A percentile compares a stretch with the other conserved stretches of the same genome.
phyloP scores from a whole-genome alignment of 2,797 vertebrate genomes.

The Lithobates pipiens region DNA sequence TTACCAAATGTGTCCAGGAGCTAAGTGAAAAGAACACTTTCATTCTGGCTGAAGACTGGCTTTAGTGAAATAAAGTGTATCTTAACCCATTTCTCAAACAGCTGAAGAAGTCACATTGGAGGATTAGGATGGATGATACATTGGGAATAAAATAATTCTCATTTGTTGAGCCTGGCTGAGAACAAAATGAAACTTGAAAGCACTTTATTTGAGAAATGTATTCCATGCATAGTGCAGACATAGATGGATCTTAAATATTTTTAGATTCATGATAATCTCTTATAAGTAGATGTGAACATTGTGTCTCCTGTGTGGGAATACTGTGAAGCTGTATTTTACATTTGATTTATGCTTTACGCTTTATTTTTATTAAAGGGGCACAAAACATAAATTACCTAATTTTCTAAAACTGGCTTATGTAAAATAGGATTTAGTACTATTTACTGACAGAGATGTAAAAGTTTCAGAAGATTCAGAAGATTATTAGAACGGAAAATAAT shows the following conservation, averaged over 20 bases:
- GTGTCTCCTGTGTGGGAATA: constrained; percentile 4
- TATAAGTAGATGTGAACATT: constrained; percentile 9
- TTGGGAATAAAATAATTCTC: constrained; percentile 62
- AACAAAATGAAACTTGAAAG: constrained; percentile 38
- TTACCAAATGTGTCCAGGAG: constrained; percentile 90
- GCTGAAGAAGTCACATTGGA: constrained; percentile 74
- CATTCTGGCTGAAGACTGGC: constrained; percentile 62
- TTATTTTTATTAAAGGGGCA: constrained; percentile 7
- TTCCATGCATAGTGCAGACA: constrained; percentile 25
- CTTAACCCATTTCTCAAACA: constrained; percentile 73
- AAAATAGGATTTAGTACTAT: neutral
- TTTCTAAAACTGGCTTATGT: neutral
- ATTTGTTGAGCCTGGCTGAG: constrained; percentile 46
- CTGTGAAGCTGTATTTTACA: neutral
- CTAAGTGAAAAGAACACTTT: constrained; percentile 74
- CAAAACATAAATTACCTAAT: neutral
- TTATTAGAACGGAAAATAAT: neutral
- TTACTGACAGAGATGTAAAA: neutral
- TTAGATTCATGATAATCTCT: constrained; percentile 27
- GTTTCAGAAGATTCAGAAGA: neutral
- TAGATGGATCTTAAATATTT: constrained; percentile 38
- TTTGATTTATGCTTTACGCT: constrained; percentile 5
- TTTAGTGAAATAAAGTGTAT: constrained; percentile 81
- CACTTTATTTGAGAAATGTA: constrained; percentile 31
- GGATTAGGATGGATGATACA: constrained; percentile 78